A percentile compares a stretch with the other conserved stretches of the same genome.
phyloP scores from a whole-genome alignment of 2,113 vertebrate species.

The Toxostoma redivivum region DNA sequence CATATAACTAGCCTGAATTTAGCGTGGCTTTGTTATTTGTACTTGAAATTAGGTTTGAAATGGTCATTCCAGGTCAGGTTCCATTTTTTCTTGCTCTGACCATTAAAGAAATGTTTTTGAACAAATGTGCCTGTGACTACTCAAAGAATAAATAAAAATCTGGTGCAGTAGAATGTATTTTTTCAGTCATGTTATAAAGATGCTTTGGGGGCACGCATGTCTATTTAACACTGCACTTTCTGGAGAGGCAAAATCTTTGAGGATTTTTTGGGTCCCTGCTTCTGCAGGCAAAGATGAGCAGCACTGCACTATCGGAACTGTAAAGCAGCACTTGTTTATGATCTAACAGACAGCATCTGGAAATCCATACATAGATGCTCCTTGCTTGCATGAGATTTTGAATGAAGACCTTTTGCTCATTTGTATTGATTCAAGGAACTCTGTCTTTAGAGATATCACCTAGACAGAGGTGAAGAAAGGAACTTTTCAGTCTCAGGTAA shows the following conservation, averaged over 20 bases:
- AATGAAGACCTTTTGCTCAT: not conserved
- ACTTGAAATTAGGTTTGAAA: not conserved
- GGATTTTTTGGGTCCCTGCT: not conserved
- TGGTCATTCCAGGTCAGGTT: not conserved
- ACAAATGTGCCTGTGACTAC: not conserved
- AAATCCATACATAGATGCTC: not conserved
- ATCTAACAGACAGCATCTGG: not conserved
- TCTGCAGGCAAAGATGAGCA: not conserved
- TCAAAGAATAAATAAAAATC: not conserved
- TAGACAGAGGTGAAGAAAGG: conserved; percentile 44
- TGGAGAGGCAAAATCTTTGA: not conserved
- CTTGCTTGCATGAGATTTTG: not conserved
- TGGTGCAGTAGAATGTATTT: not conserved
- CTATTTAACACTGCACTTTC: not conserved
- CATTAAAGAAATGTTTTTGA: not conserved
- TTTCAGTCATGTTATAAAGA: not conserved
- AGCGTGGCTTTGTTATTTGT: not conserved
- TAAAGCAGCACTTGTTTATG: not conserved
- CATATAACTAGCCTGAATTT: not conserved
- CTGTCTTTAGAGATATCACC: not conserved
- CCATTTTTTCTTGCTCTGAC: not conserved
- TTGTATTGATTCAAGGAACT: not conserved
- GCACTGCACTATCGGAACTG: not conserved
- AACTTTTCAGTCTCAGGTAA: conserved; percentile 33
- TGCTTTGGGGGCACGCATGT: not conserved